Evolutionary conservation across 2,113 vertebrate genomes (phyloP).

Genomic region (Condylura cristata): DNA sequence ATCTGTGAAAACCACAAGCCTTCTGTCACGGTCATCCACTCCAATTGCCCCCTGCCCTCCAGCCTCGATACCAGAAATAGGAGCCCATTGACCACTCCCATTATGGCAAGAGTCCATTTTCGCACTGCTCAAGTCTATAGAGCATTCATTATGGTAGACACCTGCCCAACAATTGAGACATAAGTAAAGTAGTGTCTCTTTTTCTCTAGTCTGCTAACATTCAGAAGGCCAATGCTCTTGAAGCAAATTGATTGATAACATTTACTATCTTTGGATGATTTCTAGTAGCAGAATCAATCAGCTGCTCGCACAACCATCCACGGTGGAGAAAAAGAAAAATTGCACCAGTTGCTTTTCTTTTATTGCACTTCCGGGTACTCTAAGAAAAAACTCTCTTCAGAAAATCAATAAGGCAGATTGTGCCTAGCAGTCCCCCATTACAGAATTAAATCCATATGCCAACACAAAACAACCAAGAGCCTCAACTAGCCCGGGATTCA

Average conservation of each 20-base stretch:
- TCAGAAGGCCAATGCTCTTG: constrained; percentile 56
- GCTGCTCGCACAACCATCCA: constrained; percentile 53
- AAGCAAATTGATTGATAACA: constrained; percentile 70
- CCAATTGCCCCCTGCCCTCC: constrained; percentile 7
- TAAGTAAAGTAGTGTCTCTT: constrained; percentile 22
- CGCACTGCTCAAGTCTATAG: constrained; percentile 21
- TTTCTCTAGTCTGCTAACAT: constrained; percentile 12
- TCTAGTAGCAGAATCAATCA: constrained; percentile 76
- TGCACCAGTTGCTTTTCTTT: constrained; percentile 81
- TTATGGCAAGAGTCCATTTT: constrained; percentile 33
- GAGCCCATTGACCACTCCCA: constrained; percentile 23
- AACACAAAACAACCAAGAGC: constrained; percentile 88
- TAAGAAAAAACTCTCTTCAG: constrained; percentile 83
- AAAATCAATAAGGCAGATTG: constrained; percentile 93
- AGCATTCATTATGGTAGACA: not conserved
- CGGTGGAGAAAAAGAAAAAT: constrained; percentile 69
- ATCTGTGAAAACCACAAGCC: not conserved
- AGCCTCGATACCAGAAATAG: constrained; percentile 58
- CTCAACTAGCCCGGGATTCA: constrained; percentile 89
- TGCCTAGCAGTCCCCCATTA: constrained; percentile 89
- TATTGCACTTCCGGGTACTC: constrained; percentile 80
- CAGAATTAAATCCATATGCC: constrained; percentile 92
- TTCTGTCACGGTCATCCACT: constrained; percentile 53
- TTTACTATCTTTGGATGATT: constrained; percentile 71
- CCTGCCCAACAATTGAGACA: not conserved